Evolutionary conservation across 1,140 invertebrate species (phyloP), one percentile per base, ranked within the genome.

Genomic region (Pemphigus obesinymphae): DNA sequence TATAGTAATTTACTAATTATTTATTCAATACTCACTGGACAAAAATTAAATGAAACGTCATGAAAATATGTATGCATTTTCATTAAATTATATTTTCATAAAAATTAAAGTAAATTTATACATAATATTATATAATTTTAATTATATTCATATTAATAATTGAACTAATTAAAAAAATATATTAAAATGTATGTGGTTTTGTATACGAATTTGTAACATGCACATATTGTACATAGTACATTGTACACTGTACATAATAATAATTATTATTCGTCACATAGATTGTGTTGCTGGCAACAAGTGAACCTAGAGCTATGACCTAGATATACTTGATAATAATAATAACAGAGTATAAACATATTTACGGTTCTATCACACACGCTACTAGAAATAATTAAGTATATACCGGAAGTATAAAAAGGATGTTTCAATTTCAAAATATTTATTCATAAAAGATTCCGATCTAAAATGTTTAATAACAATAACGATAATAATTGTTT

Each of bases 261-360:
- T n/a, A n/a, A n/a, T n/a, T n/a, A n/a, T n/a, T n/a, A n/a, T 66
- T 66, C n/a, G 63, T 66, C n/a, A n/a, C 34, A n/a, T 37, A 23
- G 10, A 45, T 70, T n/a, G 26, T 48, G 43, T 73, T 50, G 70
- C 70, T 73, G 45, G 43, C 43, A 73, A 73, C 26, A 73, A 73
- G 17, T 7, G 29, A 50, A 26, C 43, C 43, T 48, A 13, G 68
- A 48, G 70, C 45, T 73, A 50, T 50, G 70, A 73, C 70, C 70
- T 73, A 73, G 43, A 50, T 73, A 72, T 50, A 48, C n/a, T 50
- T 48, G 17, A 73, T 73, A 50, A 73, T 50, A 50, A 70, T 31
- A 50, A 50, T 31, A 50, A 73, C 23, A 29, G 66, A 70, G 37
- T 48, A 48, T 34, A 50, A 50, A 73, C 26, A 73, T 73, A 50